Evolutionary conservation across 2,888 invertebrate genomes (phyloP).

Genomic region (Pseudococcus viburni): DNA sequence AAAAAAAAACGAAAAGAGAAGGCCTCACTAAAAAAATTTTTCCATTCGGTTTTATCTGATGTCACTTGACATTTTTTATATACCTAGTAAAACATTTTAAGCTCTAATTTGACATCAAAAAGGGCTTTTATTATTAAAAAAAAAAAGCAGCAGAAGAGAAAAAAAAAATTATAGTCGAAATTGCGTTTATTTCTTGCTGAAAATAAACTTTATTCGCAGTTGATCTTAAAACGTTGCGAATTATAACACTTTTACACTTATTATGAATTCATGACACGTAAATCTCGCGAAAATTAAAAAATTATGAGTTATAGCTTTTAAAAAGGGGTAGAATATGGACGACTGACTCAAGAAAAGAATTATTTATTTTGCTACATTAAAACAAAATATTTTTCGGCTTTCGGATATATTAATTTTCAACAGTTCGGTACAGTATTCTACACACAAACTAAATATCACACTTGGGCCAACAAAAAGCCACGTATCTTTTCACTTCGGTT

Average conservation of each 20-base stretch:
- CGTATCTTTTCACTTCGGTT: not conserved
- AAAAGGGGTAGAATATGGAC: not conserved
- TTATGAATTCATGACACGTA: constrained; percentile 20
- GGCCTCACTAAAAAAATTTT: not conserved
- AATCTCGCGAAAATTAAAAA: constrained; percentile 14
- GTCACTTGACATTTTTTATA: not conserved
- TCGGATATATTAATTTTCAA: not conserved
- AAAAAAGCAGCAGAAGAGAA: not conserved
- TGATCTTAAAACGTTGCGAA: constrained; percentile 13
- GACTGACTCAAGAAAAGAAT: not conserved
- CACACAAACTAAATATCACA: not conserved
- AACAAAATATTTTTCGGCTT: constrained; percentile 15
- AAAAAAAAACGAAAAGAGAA: no score
- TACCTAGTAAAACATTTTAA: not conserved
- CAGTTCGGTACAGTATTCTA: not conserved
- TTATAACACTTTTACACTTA: constrained; percentile 3
- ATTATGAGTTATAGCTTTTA: constrained; percentile 13
- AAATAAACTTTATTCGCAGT: constrained; percentile 2
- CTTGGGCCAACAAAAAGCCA: not conserved
- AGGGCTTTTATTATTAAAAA: not conserved
- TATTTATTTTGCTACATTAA: constrained; percentile 20
- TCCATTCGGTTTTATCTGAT: constrained; percentile 25
- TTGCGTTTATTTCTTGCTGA: not conserved
- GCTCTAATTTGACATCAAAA: constrained; percentile 31
- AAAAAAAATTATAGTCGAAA: constrained; percentile 1